These are phyloP conservation scores for Cariama cristata DNA, from an alignment of 2,113 vertebrate species.

Conservation along the genomic window DNA sequence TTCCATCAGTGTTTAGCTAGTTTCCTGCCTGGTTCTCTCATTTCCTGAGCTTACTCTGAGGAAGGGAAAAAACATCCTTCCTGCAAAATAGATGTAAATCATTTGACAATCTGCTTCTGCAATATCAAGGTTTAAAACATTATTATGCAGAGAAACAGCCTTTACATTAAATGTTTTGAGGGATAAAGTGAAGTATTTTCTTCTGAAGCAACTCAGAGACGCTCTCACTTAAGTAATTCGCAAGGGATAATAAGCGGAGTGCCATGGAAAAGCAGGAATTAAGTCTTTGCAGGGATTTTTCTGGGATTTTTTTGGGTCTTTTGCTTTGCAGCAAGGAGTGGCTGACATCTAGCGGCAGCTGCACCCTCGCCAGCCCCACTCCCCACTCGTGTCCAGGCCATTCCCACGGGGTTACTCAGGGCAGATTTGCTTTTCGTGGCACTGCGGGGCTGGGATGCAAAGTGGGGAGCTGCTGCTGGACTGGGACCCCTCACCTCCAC, in stretches of 20 bases:
- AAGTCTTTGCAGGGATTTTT: neutral
- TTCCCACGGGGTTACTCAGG: accelerated
- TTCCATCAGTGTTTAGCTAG: slow-evolving; percentile 68
- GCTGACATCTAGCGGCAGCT: slow-evolving; percentile 74
- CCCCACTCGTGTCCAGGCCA: neutral
- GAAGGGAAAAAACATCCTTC: slow-evolving; percentile 74
- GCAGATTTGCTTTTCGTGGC: neutral
- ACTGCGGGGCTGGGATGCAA: neutral
- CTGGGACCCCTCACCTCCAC: neutral
- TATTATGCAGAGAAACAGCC: neutral
- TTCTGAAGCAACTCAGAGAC: neutral
- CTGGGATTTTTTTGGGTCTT: neutral
- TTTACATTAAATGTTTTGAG: neutral
- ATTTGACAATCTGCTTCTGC: slow-evolving; percentile 51
- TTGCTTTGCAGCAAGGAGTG: slow-evolving; percentile 2
- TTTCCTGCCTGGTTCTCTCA: slow-evolving; percentile 75
- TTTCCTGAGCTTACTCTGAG: slow-evolving; percentile 76
- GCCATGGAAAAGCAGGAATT: neutral
- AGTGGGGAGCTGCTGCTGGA: neutral
- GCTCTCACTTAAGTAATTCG: neutral
- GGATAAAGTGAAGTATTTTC: neutral
- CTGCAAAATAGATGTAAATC: slow-evolving; percentile 67
- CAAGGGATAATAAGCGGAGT: neutral
- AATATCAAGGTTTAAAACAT: slow-evolving; percentile 7
- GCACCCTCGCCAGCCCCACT: neutral